Conservation (phyloP, 2,797 vertebrate species). For the Alectoris magna region DNA sequence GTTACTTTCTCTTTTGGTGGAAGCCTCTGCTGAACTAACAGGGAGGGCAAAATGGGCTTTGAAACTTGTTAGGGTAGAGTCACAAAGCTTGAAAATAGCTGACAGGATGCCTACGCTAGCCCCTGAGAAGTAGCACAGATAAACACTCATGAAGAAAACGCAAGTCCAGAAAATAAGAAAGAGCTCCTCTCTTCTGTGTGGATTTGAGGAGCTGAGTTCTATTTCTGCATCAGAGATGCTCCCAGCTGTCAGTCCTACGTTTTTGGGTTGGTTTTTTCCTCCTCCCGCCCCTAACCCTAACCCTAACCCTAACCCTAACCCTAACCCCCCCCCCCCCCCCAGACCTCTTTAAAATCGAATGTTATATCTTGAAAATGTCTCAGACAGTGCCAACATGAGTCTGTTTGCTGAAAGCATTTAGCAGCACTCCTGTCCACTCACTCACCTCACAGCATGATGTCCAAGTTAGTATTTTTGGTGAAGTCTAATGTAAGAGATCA, state of each 20-base stretch:
- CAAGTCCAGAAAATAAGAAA: neutral
- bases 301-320: too few relatives aligned
- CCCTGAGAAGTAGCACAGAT: neutral
- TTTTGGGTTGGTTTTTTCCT: fast-evolving
- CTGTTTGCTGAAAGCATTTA: neutral
- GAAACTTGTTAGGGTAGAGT: neutral
- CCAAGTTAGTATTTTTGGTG: neutral
- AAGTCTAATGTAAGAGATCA: neutral
- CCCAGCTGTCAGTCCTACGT: fast-evolving
- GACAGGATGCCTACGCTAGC: neutral
- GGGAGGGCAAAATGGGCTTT: neutral
- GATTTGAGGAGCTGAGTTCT: neutral
- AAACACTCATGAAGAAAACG: neutral
- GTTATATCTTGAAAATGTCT: neutral
- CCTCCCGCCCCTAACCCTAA: neutral
- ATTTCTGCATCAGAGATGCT: neutral
- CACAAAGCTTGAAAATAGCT: neutral
- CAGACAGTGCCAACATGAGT: fast-evolving
- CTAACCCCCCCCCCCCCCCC: too few relatives aligned
- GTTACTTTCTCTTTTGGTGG: neutral
- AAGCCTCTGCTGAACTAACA: neutral
- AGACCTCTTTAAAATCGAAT: neutral
- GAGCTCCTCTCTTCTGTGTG: neutral
- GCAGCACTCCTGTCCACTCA: neutral
- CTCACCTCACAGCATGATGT: neutral